Evolutionary conservation across 2,888 invertebrate genomes (phyloP).

Genomic region (Xanthorhoe designata): DNA sequence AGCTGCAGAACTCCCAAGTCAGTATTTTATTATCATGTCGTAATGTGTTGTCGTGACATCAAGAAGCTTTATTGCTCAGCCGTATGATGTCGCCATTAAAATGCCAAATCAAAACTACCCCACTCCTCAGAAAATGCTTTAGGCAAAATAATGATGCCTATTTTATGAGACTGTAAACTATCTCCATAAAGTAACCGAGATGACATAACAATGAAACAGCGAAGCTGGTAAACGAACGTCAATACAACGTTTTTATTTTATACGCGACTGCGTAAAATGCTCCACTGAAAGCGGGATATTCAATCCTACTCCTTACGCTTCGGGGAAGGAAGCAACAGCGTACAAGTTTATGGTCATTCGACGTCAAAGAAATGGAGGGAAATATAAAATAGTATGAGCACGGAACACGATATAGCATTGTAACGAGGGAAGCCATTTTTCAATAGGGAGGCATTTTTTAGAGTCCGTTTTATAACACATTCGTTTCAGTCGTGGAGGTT

Average conservation of each 20-base stretch:
- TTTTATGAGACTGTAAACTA: conserved; percentile 19
- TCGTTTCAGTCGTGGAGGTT: conserved; percentile 50
- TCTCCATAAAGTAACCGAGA: conserved; percentile 12
- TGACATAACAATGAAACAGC: conserved; percentile 17
- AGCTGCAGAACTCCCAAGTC: conserved; percentile 9
- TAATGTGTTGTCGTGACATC: conserved; percentile 19
- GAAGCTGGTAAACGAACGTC: conserved; percentile 42
- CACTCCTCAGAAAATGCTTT: not conserved
- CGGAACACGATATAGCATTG: conserved; percentile 68
- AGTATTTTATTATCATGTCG: conserved; percentile 22
- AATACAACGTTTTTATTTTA: conserved; percentile 47
- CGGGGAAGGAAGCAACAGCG: conserved; percentile 49
- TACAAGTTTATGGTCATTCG: conserved; percentile 56
- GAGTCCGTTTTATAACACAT: conserved; percentile 64
- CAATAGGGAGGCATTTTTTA: conserved; percentile 68
- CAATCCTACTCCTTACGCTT: conserved; percentile 44
- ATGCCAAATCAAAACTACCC: conserved; percentile 24
- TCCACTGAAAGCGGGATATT: conserved; percentile 47
- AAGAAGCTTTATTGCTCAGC: conserved; percentile 15
- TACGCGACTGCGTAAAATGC: conserved; percentile 38
- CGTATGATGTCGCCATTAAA: conserved; percentile 14
- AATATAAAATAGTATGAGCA: conserved; percentile 65
- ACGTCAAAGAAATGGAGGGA: conserved; percentile 57
- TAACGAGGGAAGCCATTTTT: conserved; percentile 72
- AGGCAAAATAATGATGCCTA: conserved; percentile 12